A percentile compares a stretch with the other conserved stretches of the same genome.
phyloP scores from a whole-genome alignment of 2,113 vertebrate genomes.

The Hemibagrus wyckioides region DNA sequence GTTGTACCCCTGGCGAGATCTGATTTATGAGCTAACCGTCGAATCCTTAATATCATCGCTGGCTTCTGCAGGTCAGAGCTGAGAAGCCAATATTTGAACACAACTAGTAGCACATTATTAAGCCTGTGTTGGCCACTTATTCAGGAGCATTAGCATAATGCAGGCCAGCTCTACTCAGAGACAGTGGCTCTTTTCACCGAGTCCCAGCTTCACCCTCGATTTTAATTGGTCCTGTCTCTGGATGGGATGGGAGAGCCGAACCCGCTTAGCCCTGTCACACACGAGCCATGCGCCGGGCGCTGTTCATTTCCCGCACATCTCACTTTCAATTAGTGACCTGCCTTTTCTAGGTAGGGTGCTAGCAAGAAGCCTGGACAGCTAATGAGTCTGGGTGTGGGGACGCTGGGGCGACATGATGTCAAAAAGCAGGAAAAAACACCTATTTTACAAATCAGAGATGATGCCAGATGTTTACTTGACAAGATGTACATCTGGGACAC shows the following conservation, averaged over 20 bases:
- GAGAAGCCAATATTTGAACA: constrained; percentile 48
- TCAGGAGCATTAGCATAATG: constrained; percentile 35
- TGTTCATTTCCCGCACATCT: constrained; percentile 45
- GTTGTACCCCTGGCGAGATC: constrained; percentile 31
- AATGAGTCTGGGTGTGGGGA: constrained; percentile 44
- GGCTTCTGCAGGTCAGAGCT: constrained; percentile 31
- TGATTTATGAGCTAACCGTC: constrained; percentile 35
- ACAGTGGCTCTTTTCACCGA: constrained; percentile 24
- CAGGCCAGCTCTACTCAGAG: constrained; percentile 7
- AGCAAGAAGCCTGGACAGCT: constrained; percentile 48
- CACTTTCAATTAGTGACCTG: constrained; percentile 46
- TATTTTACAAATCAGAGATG: not conserved
- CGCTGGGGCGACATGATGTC: constrained; percentile 15
- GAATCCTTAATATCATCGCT: constrained; percentile 35
- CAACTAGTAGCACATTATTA: constrained; percentile 41
- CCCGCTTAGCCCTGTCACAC: constrained; percentile 51
- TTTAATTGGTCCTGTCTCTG: constrained; percentile 63
- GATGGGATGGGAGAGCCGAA: constrained; percentile 41
- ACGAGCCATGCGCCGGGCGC: constrained; percentile 20
- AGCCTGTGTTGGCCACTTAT: constrained; percentile 22
- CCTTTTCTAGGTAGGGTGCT: constrained; percentile 43
- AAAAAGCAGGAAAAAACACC: not conserved
- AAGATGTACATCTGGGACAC: not conserved
- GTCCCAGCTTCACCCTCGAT: constrained; percentile 42
- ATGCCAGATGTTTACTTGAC: not conserved